Evolutionary conservation across 2,797 vertebrate species (phyloP), one percentile per base, ranked within the genome.

Genomic region (Chelidonichthys spinosus): DNA sequence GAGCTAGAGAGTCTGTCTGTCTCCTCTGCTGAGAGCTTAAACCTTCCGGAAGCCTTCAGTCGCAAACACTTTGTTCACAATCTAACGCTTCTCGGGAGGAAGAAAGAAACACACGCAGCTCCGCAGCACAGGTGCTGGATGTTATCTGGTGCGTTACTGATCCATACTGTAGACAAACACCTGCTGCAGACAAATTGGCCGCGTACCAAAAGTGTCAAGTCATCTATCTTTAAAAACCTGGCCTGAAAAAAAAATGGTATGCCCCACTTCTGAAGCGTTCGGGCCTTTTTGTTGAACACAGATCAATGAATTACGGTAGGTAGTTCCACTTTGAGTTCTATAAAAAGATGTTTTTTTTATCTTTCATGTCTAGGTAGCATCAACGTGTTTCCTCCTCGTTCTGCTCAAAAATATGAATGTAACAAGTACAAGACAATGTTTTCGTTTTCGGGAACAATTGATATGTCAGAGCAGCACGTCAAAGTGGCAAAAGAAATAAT

Each of bases 211-310:
- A 72, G 70, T 39, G 64, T 44, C 66, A 63, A 76, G 74, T 75
- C 63, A 79, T 82, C 60, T 2, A 17, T 86, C 74, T 81, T 49
- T 43, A 11, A 13, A 52, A 74, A 77, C 78, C 32, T 50, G 49
- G 15, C 33, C 56, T 0, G 13, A 36, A 42, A 17, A 75, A 75
- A 44, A 76, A 68, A 69, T 33, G 0, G 3, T 4, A 5, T 0
- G 3, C 11, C 10, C 15, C 14, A 11, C 5, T 4, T 47, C 7
- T 0, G 2, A 15, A 33, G 58, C 14, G 44, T 52, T 56, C 6
- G 25, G 25, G 6, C 9, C 7, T 69, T 39, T 59, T 43, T 9
- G 32, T 62, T 40, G 4, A 35, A 42, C 7, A 32, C 33, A 39
- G 59, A 47, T 73, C 68, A 68, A 2, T 39, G 42, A 55, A 55